Evolutionary conservation across 2,797 vertebrate species (phyloP).

Genomic region (Glyptemys insculpta): DNA sequence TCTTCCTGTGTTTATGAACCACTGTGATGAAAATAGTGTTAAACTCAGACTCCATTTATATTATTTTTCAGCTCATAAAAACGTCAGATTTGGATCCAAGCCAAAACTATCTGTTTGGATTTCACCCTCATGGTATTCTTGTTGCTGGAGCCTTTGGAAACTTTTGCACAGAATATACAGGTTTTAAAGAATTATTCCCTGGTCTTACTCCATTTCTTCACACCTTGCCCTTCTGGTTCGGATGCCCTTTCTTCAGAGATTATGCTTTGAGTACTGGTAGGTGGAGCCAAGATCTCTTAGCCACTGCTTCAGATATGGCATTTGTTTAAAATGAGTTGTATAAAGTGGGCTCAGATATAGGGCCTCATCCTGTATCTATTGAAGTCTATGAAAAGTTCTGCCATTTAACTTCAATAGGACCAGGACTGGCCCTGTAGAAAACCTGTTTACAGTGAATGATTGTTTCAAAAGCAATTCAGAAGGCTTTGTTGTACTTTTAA

Average conservation of each 20-base stretch:
- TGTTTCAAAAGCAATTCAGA: not conserved
- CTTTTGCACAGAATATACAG: conserved; percentile 80
- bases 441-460: not conserved
- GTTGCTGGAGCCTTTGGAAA: conserved; percentile 91
- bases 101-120: conserved; percentile 93
- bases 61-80: conserved; percentile 88
- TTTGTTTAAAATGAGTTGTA: not conserved
- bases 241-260: conserved; percentile 91
- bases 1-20: not conserved
- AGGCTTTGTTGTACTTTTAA: not conserved
- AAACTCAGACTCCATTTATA: not conserved
- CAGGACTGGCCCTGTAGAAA: not conserved
- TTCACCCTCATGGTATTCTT: conserved; percentile 93
- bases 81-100: conserved; percentile 89
- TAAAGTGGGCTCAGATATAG: not conserved
- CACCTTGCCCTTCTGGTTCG: conserved; percentile 89
- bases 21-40: not conserved
- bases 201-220: conserved; percentile 89
- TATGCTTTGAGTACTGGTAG: conserved; percentile 90
- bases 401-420: not conserved
- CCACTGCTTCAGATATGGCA: not conserved
- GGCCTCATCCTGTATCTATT: not conserved
- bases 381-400: not conserved
- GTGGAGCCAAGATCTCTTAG: conserved; percentile 33
- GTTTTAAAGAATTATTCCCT: conserved; percentile 88